These are phyloP conservation scores for Dryomyza anilis DNA, from an alignment of 2,888 invertebrate genomes.

Conservation along the genomic window DNA sequence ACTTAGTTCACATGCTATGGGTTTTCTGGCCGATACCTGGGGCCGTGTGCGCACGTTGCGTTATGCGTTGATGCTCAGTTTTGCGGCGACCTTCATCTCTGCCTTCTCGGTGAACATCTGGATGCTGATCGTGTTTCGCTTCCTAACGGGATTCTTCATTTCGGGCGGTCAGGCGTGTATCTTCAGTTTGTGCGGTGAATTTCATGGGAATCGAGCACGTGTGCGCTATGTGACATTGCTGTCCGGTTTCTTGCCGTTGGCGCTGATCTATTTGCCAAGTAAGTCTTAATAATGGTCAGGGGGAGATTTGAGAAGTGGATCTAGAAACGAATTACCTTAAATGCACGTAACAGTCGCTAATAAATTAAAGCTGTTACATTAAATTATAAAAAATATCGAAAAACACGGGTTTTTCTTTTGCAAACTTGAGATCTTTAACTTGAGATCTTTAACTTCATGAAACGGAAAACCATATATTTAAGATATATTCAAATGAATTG, in stretches of 20 bases:
- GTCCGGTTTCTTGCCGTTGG: slow-evolving; percentile 66
- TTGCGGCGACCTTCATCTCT: slow-evolving; percentile 65
- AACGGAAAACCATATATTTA: too few relatives aligned
- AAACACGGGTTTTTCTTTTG: too few relatives aligned
- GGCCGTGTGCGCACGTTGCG: slow-evolving; percentile 71
- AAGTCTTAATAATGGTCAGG: slow-evolving; percentile 19
- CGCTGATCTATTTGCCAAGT: slow-evolving; percentile 66
- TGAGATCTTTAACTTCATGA: too few relatives aligned
- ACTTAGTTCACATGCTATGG: slow-evolving; percentile 79
- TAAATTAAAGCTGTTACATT: too few relatives aligned
- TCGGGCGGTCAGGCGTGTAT: slow-evolving; percentile 64
- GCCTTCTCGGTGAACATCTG: slow-evolving; percentile 68
- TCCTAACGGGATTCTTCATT: slow-evolving; percentile 69
- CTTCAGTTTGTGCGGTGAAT: slow-evolving; percentile 68
- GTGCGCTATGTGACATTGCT: slow-evolving; percentile 66
- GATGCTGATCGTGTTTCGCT: slow-evolving; percentile 67
- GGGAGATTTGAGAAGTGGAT: too few relatives aligned
- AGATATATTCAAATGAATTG: background rate
- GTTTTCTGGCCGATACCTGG: slow-evolving; percentile 75
- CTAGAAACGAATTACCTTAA: too few relatives aligned
- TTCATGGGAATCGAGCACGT: slow-evolving; percentile 63
- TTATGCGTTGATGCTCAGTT: slow-evolving; percentile 64
- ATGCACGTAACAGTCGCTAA: too few relatives aligned
- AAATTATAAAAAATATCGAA: too few relatives aligned
- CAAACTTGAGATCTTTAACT: too few relatives aligned